A percentile compares a stretch with the other conserved stretches of the same genome.
These are phyloP conservation scores for Pipa parva DNA, from an alignment of 2,113 vertebrate species.

Conservation along the genomic window DNA sequence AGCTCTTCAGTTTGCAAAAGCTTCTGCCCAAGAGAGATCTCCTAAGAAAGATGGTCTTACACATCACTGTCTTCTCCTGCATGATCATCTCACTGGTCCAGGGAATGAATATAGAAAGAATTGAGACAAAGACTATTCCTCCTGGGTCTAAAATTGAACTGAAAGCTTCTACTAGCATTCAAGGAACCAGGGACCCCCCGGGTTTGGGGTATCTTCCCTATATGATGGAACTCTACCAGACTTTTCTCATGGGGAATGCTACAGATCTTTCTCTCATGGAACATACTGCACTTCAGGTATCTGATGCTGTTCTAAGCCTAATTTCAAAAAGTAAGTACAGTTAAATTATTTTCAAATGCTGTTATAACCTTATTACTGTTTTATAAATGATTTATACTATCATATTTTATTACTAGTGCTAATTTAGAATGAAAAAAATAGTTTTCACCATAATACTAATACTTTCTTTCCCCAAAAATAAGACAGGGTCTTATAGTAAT, in stretches of 20 bases:
- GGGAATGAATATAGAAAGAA: no score
- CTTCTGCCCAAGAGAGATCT: background rate
- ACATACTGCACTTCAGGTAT: constrained; percentile 44
- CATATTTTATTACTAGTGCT: no score
- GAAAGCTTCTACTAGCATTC: background rate
- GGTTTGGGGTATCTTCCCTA: constrained; percentile 59
- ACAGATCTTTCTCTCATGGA: constrained; percentile 36
- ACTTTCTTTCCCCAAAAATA: no score
- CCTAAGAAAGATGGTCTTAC: background rate
- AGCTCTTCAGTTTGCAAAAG: background rate
- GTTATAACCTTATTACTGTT: no score
- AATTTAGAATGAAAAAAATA: no score
- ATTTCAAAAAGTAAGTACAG: constrained; percentile 67
- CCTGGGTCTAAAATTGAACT: background rate
- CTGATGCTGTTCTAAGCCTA: constrained; percentile 70
- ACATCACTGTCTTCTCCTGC: background rate
- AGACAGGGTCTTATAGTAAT: no score
- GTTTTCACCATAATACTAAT: no score
- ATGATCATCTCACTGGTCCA: constrained; percentile 5
- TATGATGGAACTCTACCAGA: constrained; percentile 79
- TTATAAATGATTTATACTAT: no score
- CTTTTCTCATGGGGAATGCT: constrained; percentile 47
- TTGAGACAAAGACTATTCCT: no score
- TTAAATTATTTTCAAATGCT: no score
- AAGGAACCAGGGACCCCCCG: constrained; percentile 30